Evolutionary conservation across 2,113 vertebrate genomes (phyloP).

Genomic region (Malaclemys terrapin): DNA sequence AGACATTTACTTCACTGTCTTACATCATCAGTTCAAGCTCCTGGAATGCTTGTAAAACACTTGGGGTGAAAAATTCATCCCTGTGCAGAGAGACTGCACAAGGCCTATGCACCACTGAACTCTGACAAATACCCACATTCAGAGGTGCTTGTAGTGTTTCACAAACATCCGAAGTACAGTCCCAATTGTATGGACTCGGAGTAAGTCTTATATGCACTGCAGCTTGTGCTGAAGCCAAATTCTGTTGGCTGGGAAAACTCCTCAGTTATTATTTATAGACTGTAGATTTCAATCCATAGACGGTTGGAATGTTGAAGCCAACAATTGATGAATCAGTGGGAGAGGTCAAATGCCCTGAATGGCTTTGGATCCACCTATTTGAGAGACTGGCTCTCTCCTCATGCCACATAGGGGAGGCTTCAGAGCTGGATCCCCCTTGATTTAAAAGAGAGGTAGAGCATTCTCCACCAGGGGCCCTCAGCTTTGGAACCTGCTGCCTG

Average conservation of each 20-base stretch:
- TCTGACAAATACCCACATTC: background rate
- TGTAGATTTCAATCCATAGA: background rate
- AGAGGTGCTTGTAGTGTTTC: background rate
- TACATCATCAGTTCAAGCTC: background rate
- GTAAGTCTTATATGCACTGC: background rate
- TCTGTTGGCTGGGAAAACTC: background rate
- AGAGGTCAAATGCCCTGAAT: background rate
- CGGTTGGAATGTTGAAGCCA: background rate
- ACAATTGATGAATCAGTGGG: background rate
- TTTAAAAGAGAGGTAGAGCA: background rate
- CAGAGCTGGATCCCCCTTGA: background rate
- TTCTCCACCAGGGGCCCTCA: background rate
- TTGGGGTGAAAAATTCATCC: background rate
- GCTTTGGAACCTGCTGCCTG: background rate
- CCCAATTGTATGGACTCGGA: background rate
- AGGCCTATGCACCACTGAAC: background rate
- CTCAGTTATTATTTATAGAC: background rate
- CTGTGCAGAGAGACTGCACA: background rate
- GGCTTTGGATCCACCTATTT: background rate
- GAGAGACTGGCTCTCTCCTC: background rate
- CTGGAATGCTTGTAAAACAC: background rate
- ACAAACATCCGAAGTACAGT: background rate
- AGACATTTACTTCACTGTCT: background rate
- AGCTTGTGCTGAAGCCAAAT: background rate
- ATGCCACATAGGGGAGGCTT: background rate